phyloP scores from a whole-genome alignment of 2,797 vertebrate species.

The Atherinosoma microstoma region DNA sequence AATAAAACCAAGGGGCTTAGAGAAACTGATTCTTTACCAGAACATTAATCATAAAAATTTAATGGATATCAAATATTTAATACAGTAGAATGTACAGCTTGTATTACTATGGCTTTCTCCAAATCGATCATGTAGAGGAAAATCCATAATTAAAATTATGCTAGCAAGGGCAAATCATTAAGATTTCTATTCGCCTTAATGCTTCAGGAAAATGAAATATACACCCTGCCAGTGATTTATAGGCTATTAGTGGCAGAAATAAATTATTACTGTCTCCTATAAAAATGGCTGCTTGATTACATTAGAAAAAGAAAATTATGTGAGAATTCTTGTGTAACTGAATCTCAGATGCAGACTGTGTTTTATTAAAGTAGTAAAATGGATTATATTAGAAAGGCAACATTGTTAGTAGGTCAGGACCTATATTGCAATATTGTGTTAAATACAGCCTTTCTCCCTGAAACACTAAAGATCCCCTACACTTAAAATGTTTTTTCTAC shows the following conservation, averaged over 20 bases:
- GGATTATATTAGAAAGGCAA: conserved; percentile 1
- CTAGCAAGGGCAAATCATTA: conserved; percentile 86
- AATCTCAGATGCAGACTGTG: conserved; percentile 48
- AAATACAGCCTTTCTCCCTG: conserved; percentile 18
- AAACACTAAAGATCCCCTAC: neutral
- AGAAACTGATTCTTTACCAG: conserved; percentile 86
- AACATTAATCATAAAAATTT: conserved; percentile 88
- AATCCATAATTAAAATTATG: conserved; percentile 90
- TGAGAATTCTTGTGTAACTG: conserved; percentile 72
- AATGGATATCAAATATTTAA: conserved; percentile 90
- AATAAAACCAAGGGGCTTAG: conserved; percentile 83
- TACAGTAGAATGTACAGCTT: conserved; percentile 87
- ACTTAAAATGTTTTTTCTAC: neutral
- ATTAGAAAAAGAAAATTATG: conserved; percentile 79
- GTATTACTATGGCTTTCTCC: conserved; percentile 86
- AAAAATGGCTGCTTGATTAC: conserved; percentile 82
- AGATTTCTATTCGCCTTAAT: conserved; percentile 81
- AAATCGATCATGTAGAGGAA: conserved; percentile 86
- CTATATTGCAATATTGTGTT: conserved; percentile 12
- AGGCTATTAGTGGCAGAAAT: conserved; percentile 82
- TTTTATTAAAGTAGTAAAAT: conserved; percentile 33
- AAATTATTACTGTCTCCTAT: conserved; percentile 81
- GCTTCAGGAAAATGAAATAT: conserved; percentile 84
- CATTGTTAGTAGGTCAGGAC: conserved; percentile 16
- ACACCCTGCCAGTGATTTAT: conserved; percentile 82